A percentile compares a stretch with the other conserved stretches of the same genome.
These are phyloP conservation scores for Hydriomena furcata DNA, from an alignment of 2,888 invertebrate genomes.

Conservation along the genomic window DNA sequence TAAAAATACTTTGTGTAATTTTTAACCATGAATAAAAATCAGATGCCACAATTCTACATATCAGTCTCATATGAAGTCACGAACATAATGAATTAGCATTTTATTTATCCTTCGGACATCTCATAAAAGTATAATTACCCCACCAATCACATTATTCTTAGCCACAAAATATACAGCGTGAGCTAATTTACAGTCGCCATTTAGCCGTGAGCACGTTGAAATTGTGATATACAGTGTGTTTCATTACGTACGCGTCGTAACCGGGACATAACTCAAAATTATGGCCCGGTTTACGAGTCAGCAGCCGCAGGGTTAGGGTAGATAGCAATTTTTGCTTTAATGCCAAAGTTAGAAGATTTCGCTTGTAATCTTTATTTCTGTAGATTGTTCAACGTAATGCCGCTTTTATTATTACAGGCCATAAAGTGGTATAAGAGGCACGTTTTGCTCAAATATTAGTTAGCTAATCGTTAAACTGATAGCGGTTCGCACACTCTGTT, in stretches of 20 bases:
- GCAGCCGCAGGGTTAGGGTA: constrained; percentile 41
- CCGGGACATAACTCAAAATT: constrained; percentile 71
- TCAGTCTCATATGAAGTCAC: too few relatives aligned
- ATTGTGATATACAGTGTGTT: constrained; percentile 74
- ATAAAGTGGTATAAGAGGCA: constrained; percentile 12
- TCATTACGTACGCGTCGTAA: constrained; percentile 70
- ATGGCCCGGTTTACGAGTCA: constrained; percentile 64
- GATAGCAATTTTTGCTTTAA: constrained; percentile 34
- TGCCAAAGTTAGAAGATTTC: constrained; percentile 29
- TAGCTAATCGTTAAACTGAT: constrained; percentile 1
- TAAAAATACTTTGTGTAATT: too few relatives aligned
- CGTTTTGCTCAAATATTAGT: constrained; percentile 5
- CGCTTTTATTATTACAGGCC: constrained; percentile 36
- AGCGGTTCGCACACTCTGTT: not conserved
- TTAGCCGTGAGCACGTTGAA: constrained; percentile 60
- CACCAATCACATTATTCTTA: constrained; percentile 48
- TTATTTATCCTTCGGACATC: too few relatives aligned
- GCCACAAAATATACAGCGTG: constrained; percentile 43
- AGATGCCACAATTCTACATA: too few relatives aligned
- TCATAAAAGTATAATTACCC: constrained; percentile 12
- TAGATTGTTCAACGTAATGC: constrained; percentile 21
- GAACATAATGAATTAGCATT: too few relatives aligned
- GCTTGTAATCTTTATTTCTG: constrained; percentile 30
- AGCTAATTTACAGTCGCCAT: constrained; percentile 66
- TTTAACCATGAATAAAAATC: too few relatives aligned